These are phyloP conservation scores for Philopotamus ludificatus DNA, from an alignment of 1,140 invertebrate species.

Conservation along the genomic window DNA sequence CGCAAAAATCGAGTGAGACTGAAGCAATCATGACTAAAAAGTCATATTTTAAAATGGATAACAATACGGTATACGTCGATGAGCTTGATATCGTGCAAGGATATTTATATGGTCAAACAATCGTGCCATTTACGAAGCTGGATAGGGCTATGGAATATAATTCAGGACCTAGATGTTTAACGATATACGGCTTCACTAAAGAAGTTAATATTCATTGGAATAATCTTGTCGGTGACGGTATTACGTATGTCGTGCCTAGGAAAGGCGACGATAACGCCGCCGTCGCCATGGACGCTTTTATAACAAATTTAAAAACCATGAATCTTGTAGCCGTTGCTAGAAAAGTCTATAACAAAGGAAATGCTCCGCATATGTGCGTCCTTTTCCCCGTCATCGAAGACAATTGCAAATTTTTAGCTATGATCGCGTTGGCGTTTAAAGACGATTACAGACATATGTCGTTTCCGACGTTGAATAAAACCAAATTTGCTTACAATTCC, in stretches of 20 bases:
- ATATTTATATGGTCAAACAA: conserved; percentile 50
- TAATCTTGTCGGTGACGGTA: conserved; percentile 49
- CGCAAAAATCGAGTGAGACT: conserved; percentile 36
- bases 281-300: conserved; percentile 48
- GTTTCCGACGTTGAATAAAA: conserved; percentile 49
- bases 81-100: conserved; percentile 45
- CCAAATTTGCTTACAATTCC: conserved; percentile 46
- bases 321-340: conserved; percentile 50
- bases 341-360: conserved; percentile 50
- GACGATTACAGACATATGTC: conserved; percentile 53
- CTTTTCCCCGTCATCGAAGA: conserved; percentile 52
- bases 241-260: conserved; percentile 49
- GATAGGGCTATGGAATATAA: conserved; percentile 51
- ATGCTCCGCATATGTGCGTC: conserved; percentile 51
- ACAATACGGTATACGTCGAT: conserved; percentile 46
- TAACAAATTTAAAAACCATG: conserved; percentile 47
- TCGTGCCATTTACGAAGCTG: conserved; percentile 48
- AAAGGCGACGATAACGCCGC: conserved; percentile 51
- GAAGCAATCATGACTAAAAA: conserved; percentile 45
- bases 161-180: conserved; percentile 48
- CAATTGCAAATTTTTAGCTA: conserved; percentile 46
- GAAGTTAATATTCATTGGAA: conserved; percentile 49
- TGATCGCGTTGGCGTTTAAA: conserved; percentile 49
- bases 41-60: conserved; percentile 45
- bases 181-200: conserved; percentile 52